A percentile compares a stretch with the other conserved stretches of the same genome.
phyloP scores from a whole-genome alignment of 2,888 invertebrate genomes.

The Caenorhabditis macrosperma region DNA sequence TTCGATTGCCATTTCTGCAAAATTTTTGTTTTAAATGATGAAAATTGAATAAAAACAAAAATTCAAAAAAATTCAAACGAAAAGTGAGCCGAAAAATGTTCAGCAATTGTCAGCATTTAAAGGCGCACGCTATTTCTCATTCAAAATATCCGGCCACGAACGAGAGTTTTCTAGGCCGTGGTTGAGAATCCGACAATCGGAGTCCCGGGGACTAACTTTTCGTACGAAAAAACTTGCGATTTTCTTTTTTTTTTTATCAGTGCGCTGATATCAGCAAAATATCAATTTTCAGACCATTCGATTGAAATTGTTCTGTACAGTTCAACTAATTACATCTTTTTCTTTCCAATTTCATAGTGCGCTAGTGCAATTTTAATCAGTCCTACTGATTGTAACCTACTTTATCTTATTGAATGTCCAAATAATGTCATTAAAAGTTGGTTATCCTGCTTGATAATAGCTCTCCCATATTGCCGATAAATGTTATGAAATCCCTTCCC shows the following conservation, averaged over 20 bases:
- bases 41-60: neutral
- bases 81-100: neutral
- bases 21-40: too few relatives aligned
- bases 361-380: too few relatives aligned
- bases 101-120: conserved; percentile 34
- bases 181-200: conserved; percentile 8
- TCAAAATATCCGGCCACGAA: conserved; percentile 32
- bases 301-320: too few relatives aligned
- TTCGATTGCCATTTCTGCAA: conserved; percentile 56
- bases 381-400: too few relatives aligned
- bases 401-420: too few relatives aligned
- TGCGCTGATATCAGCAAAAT: too few relatives aligned
- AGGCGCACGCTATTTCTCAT: conserved; percentile 19
- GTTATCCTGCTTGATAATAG: too few relatives aligned
- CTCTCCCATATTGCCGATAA: neutral
- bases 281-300: too few relatives aligned
- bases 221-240: neutral
- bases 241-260: neutral
- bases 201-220: conserved; percentile 1
- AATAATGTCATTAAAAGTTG: too few relatives aligned
- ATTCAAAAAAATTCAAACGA: neutral
- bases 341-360: too few relatives aligned
- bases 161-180: conserved; percentile 28
- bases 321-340: too few relatives aligned
- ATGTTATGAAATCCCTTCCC: neutral